Evolutionary conservation across 2,888 invertebrate genomes (phyloP).

Genomic region (Drosophila atripex): DNA sequence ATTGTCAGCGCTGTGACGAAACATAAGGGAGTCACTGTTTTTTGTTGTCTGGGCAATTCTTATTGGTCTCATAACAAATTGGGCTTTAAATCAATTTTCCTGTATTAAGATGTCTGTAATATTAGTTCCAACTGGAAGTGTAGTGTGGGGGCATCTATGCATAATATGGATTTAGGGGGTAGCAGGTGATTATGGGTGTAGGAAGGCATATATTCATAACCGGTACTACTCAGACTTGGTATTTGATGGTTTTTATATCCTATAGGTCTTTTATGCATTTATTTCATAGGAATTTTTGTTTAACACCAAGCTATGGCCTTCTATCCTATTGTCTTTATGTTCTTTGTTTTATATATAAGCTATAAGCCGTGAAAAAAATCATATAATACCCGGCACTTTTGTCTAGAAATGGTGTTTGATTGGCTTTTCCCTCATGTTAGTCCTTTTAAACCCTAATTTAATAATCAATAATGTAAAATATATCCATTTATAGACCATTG

Average conservation of each 20-base stretch:
- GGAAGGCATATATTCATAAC: neutral
- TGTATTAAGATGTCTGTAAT: neutral
- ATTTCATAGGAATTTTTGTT: too few relatives aligned
- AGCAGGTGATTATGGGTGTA: neutral
- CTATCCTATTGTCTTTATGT: too few relatives aligned
- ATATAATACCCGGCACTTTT: neutral
- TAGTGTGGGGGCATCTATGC: neutral
- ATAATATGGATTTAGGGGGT: neutral
- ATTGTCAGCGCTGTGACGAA: neutral
- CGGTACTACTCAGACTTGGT: neutral
- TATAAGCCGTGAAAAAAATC: too few relatives aligned
- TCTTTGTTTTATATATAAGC: too few relatives aligned
- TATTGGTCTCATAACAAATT: neutral
- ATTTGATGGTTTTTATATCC: neutral
- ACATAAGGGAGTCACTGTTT: neutral
- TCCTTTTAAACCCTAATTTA: neutral
- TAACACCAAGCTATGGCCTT: too few relatives aligned
- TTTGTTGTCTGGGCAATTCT: neutral
- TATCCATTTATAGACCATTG: constrained; percentile 85
- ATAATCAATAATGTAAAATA: neutral
- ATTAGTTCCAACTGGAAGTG: neutral
- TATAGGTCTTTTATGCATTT: too few relatives aligned
- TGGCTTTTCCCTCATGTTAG: too few relatives aligned
- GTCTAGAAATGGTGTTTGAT: too few relatives aligned
- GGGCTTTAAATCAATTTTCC: neutral